Base-by-base conservation (phyloP, 2,888 invertebrate genomes). In the Lycia hirtaria region DNA sequence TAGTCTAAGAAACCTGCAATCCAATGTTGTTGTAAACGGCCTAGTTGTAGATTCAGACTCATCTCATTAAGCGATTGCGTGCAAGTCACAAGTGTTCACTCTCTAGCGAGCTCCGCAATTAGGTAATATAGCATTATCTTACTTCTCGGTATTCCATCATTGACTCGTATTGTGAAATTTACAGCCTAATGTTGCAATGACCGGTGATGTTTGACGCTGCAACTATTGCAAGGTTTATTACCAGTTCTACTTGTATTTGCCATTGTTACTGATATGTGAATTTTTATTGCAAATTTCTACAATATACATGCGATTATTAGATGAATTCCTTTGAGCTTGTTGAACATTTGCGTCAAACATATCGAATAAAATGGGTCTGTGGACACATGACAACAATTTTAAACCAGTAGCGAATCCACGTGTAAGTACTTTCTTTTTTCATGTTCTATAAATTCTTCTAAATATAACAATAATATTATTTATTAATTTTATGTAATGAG, bases 51-150 rank as follows among this genome's bases (percentile, higher is more conserved):
- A 45, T 45, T 22, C 32, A 7, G 32, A 22, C 22, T 14, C 52
- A 65, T 69, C 58, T 73, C 72, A 75, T 75, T 74, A 74, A 64
- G 59, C 56, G 55, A 60, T 81, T 75, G 81, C 81, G 74, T 80
- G 78, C 65, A 59, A 65, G 61, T 62, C 51, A 41, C 45, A 58
- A 60, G 50, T 62, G 58, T 60, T 68, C 70, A 75, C 78, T 80
- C 81, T 81, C 76, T 72, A 75, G 67, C 61, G 69, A 74, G 62
- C 71, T 59, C 57, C 60, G 72, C 73, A 81, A 82, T 81, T 80
- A 80, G 75, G 75, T 78, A 83, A 82, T 77, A 73, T 73, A 77
- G 74, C 72, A 75, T 77, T 77, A 78, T 78, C 73, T 76, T 73
- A 70, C 72, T 73, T 71, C 67, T 72, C 55, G 64, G 71, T 73